Conservation (phyloP, 2,113 vertebrate genomes). For the Stigmatopora nigra region DNA sequence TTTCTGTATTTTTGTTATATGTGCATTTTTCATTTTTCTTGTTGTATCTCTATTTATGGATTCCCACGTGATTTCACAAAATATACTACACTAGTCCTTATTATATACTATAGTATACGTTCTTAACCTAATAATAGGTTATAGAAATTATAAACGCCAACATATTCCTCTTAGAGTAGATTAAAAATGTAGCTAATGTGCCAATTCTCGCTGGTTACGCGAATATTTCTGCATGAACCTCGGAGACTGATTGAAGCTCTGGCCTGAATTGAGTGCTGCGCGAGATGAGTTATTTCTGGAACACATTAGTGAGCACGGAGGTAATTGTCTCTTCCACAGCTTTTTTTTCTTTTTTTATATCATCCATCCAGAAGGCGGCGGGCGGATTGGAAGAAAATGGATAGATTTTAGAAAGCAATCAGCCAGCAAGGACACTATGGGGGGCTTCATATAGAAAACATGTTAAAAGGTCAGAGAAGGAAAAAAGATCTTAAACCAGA, state of each 20-base stretch:
- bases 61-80: too few relatives aligned
- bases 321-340: slow-evolving; percentile 63
- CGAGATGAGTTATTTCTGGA: slow-evolving; percentile 60
- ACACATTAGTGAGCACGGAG: slow-evolving; percentile 50
- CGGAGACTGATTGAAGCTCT: slow-evolving; percentile 52
- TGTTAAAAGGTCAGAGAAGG: slow-evolving; percentile 27
- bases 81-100: too few relatives aligned
- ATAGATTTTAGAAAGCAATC: background rate
- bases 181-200: background rate
- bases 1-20: too few relatives aligned
- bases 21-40: too few relatives aligned
- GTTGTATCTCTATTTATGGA: too few relatives aligned
- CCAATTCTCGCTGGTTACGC: background rate
- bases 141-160: background rate
- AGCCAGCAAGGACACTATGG: background rate
- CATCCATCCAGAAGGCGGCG: slow-evolving; percentile 22
- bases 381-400: slow-evolving; percentile 29
- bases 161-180: background rate
- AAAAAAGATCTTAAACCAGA: too few relatives aligned
- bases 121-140: background rate
- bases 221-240: slow-evolving; percentile 26
- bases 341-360: slow-evolving; percentile 34
- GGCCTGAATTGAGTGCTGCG: slow-evolving; percentile 49
- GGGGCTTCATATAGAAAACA: slow-evolving; percentile 1
- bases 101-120: too few relatives aligned